Base-by-base conservation (phyloP, 2,797 vertebrate species). In the Hydrocynus forskahlii region DNA sequence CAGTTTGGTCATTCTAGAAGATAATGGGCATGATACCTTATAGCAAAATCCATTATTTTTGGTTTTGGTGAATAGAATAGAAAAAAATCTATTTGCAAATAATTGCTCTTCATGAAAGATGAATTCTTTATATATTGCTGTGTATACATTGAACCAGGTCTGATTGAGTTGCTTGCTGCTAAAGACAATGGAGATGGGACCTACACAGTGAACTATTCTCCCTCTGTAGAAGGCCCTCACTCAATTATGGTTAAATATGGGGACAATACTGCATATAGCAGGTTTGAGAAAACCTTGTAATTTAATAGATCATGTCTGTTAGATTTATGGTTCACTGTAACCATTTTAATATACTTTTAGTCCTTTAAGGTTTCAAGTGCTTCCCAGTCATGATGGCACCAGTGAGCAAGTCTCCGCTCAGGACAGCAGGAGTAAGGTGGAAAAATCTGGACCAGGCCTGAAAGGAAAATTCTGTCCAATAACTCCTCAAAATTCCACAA, bases 361-460 rank as follows among this genome's bases (percentile, higher is more conserved):
- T 38, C 43, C n/a, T 68, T 45, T 68, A 10, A 55, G 8, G 5
- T 62, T 78, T 45, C 55, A 69, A 60, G 55, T 17, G 17, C 25
- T 76, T 4, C 57, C 48, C 60, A 76, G 29, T 10, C 62, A 38
- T 45, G 80, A 54, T 19, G 52, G 10, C n/a, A 48, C 35, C 8
- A 9, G 10, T n/a, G 62, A 78, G 50, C 48, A 29, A 29, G 48
- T 71, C 38, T 55, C 25, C 62, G 23, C 55, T 64, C 17, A 7
- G 14, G 63, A 23, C 70, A 7, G 48, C 52, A 8, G 17, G 29
- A 62, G 68, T 70, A 40, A 23, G 66, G 40, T 23, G 25, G 17
- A 43, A 10, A 64, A 70, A 5, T 69, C 73, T 55, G 45, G 54
- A 68, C 55, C 81, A 63, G 72, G 55, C 50, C 21, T 79, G 45